A percentile compares a stretch with the other conserved stretches of the same genome.
Conservation (phyloP, 2,113 vertebrate species). For the Lethenteron reissneri region DNA sequence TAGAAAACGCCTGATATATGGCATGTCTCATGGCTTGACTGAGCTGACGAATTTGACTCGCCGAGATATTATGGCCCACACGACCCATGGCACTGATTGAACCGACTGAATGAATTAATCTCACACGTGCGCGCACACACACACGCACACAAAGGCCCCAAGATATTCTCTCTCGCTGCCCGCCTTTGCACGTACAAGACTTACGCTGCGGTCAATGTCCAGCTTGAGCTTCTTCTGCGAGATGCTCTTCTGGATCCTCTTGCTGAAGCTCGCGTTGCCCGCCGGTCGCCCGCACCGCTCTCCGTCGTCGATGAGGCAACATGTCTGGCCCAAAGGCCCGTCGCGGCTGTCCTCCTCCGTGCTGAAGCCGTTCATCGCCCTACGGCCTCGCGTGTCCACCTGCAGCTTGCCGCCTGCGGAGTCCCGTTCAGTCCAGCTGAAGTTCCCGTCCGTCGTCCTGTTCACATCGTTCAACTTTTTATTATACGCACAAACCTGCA, state of each 20-base stretch:
- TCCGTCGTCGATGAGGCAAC: conserved; percentile 83
- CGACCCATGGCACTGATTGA: too few relatives aligned
- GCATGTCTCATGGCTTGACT: too few relatives aligned
- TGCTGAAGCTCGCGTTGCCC: conserved; percentile 90
- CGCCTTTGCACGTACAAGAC: conserved; percentile 15
- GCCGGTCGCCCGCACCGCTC: conserved; percentile 74
- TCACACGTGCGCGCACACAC: not conserved
- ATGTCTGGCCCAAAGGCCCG: conserved; percentile 74
- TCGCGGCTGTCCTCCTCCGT: conserved; percentile 89
- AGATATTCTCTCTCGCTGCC: not conserved
- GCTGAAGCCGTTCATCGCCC: conserved; percentile 75
- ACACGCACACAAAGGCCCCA: not conserved
- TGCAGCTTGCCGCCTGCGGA: too few relatives aligned
- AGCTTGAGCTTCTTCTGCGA: conserved; percentile 73
- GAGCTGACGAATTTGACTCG: too few relatives aligned
- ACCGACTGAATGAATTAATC: not conserved
- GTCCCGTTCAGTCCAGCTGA: too few relatives aligned
- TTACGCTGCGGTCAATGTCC: conserved; percentile 90
- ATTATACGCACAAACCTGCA: too few relatives aligned
- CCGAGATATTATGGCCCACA: too few relatives aligned
- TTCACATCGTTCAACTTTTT: too few relatives aligned
- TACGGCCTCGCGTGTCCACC: too few relatives aligned
- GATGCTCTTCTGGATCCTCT: conserved; percentile 76
- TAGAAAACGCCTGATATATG: too few relatives aligned
- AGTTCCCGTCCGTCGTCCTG: too few relatives aligned